phyloP scores from a whole-genome alignment of 2,888 invertebrate genomes.

The Nomada fabriciana region DNA sequence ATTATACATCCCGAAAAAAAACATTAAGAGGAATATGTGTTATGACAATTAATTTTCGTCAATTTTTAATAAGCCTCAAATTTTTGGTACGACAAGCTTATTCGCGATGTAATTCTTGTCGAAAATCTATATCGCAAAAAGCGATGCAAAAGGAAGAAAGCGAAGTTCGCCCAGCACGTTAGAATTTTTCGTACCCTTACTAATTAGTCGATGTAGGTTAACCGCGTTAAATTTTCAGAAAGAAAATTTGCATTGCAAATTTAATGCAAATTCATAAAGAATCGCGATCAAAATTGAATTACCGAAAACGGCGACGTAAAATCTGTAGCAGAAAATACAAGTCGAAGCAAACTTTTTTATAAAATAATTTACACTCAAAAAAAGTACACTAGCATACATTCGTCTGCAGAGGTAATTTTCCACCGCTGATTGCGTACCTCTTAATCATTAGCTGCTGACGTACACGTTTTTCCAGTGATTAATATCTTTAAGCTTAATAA shows the following conservation, averaged over 20 bases:
- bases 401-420: not conserved
- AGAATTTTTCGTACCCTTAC: constrained; percentile 3
- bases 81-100: not conserved
- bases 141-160: not conserved
- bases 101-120: not conserved
- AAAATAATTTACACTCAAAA: not conserved
- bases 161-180: not conserved
- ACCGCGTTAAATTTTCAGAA: constrained; percentile 9
- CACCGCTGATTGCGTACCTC: not conserved
- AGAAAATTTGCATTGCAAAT: constrained; percentile 6
- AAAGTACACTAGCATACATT: not conserved
- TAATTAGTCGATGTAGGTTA: constrained; percentile 34
- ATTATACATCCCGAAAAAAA: not conserved
- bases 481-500: not conserved
- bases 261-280: not conserved
- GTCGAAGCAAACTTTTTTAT: not conserved
- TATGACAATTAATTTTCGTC: not conserved
- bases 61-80: not conserved
- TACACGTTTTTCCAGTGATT: not conserved
- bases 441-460: not conserved
- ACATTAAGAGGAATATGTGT: not conserved
- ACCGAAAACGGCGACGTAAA: not conserved
- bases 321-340: not conserved
- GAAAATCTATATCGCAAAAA: not conserved
- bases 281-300: not conserved